Evolutionary conservation across 92 coral and sea anemone species (phyloP), one percentile per base, ranked within the genome.

Genomic region (Paramuricea clavata): DNA sequence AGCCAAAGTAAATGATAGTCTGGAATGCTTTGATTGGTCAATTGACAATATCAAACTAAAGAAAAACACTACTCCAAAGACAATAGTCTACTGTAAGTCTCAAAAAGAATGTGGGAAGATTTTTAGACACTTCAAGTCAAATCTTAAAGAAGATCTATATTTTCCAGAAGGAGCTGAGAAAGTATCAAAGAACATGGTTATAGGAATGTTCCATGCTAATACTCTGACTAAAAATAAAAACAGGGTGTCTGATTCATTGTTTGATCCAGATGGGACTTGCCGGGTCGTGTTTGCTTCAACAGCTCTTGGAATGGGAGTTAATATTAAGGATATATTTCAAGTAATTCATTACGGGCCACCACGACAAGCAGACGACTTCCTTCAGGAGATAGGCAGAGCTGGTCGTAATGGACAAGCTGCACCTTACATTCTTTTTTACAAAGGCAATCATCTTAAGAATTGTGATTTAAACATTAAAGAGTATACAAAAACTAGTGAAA

Each of bases 21-120:
- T 17, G 13, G 83, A 68, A 8, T 33, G 87, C 17, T 86, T 92
- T 68, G 54, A 19, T 1, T 92, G 90, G 92, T 79, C 89, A 16
- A 69, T 82, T 23, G 78, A 76, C 12, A 15, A n/a, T 49, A n/a
- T 92, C 2, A 89, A 36, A 33, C 54, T 34, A 26, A 52, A 76
- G 31, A 68, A 72, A 19, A 44, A 11, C 6, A 21, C 44, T 2
- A 72, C 73, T 34, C 82, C 84, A 35, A 85, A 78, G 70, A 79
- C 90, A 17, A 65, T 92, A 17, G 73, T 88, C 39, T 92, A 92
- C 36, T 88, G 94, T 34, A 92, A 85, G 59, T 26, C 87, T 2
- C 86, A 82, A 64, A 91, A 80, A 62, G 92, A 88, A 13, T 88
- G 94, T 91, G 94, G 94, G 15, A 61, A 41, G 72, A 73, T 92